Evolutionary conservation across 1,140 invertebrate species (phyloP), one percentile per base, ranked within the genome.

Genomic region (Cataglyphis hispanica): DNA sequence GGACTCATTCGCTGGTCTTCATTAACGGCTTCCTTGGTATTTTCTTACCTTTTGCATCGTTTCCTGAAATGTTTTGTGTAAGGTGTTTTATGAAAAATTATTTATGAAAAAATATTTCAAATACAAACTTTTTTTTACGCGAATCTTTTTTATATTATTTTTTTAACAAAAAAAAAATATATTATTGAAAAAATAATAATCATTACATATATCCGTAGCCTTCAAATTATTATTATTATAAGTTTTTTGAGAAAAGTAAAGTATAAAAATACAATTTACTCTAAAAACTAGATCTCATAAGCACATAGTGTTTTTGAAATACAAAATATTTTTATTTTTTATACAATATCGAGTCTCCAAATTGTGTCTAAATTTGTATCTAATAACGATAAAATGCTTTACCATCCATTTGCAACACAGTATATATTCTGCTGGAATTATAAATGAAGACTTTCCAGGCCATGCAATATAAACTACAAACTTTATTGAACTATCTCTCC

Each of bases 11-110:
- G 40, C 63, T 75, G 61, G 56, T 72, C 53, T 46, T 77, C 76
- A 85, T 86, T 69, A 89, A 89, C 40, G 25, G 16, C 25, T 64
- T 84, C 37, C 60, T n/a, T 25, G 25, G 37, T 74, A 40, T 64
- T 74, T 76, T 16, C 19, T 64, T 43, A 63, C 70, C 16, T 84
- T 84, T 84, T 4, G 40, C 0, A 4, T 11, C 16, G 27, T 16
- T 75, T 40, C 40, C 22, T 50, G 2, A 58, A 80, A 34, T 81
- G 11, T 19, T 22, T 58, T 31, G 6, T 34, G 19, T 37, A 56
- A 6, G 19, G 2, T 31, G 13, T 43, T 13, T n/a, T 25, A 43
- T 19, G n/a, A n/a, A n/a, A n/a, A n/a, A n/a, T 50, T 19, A 43
- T 0, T n/a, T 34, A 53, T 0, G 6, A 3, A 40, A 40, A 37